phyloP scores from a whole-genome alignment of 2,888 invertebrate species.

The Amiota minor region DNA sequence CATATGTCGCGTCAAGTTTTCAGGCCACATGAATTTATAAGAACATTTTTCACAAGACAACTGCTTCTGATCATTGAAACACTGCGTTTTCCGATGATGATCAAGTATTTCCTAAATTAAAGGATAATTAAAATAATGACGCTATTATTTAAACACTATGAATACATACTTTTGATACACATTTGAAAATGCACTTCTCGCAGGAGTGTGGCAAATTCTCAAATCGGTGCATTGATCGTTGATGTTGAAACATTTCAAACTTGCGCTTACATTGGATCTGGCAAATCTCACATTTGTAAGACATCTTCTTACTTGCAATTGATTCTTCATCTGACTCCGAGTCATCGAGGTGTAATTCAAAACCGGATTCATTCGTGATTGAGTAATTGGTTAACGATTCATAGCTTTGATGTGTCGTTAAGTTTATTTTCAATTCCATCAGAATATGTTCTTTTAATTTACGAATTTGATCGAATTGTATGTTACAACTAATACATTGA shows the following conservation, averaged over 20 bases:
- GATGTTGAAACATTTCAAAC: conserved; percentile 68
- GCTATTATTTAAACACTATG: not conserved
- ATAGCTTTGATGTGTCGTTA: conserved; percentile 32
- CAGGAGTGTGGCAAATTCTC: conserved; percentile 76
- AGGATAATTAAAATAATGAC: not conserved
- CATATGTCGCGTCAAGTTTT: conserved; percentile 49
- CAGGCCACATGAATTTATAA: conserved; percentile 54
- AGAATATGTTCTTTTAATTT: conserved; percentile 59
- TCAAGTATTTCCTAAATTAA: conserved; percentile 6
- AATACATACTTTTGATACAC: conserved; percentile 73
- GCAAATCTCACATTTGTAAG: conserved; percentile 67
- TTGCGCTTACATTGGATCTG: conserved; percentile 62
- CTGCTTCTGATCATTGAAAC: conserved; percentile 47
- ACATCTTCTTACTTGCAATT: conserved; percentile 36
- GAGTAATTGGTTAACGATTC: conserved; percentile 58
- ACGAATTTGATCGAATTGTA: conserved; percentile 55
- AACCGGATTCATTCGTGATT: conserved; percentile 68
- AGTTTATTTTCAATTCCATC: conserved; percentile 35
- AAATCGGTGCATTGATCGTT: conserved; percentile 68
- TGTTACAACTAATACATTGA: conserved; percentile 41
- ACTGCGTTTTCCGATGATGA: conserved; percentile 49
- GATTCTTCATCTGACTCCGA: conserved; percentile 70
- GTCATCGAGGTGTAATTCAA: conserved; percentile 70
- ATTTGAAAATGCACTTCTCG: conserved; percentile 75
- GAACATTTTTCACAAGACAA: conserved; percentile 49